Conservation (phyloP, 1,140 invertebrate genomes). For the Aradophagus sp. region DNA sequence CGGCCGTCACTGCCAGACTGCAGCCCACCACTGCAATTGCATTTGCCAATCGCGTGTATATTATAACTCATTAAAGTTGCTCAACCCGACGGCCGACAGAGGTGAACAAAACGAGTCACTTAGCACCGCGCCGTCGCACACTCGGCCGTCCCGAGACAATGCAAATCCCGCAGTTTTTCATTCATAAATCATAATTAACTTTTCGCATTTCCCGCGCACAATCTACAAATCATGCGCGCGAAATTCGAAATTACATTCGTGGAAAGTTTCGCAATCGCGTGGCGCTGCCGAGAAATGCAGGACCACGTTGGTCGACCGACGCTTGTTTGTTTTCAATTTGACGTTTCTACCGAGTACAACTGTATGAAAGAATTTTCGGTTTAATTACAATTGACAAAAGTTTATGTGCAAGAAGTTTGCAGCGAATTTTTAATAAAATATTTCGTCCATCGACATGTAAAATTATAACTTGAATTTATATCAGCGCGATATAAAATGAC, state of each 20-base stretch:
- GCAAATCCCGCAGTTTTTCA: conserved; percentile 11
- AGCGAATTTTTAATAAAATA: too few relatives aligned
- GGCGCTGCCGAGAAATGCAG: too few relatives aligned
- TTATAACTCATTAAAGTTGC: conserved; percentile 62
- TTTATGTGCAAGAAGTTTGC: too few relatives aligned
- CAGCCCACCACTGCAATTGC: conserved; percentile 43
- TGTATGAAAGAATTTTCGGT: too few relatives aligned
- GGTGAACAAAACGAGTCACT: conserved; percentile 47
- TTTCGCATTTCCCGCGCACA: conserved; percentile 12
- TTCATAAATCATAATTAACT: conserved; percentile 40
- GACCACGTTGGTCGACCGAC: too few relatives aligned
- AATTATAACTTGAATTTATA: too few relatives aligned
- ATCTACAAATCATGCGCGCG: conserved; percentile 20
- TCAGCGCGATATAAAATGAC: too few relatives aligned
- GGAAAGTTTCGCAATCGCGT: conserved; percentile 15
- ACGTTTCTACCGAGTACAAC: too few relatives aligned
- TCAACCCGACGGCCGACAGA: conserved; percentile 60
- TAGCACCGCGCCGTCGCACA: too few relatives aligned
- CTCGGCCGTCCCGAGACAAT: conserved; percentile 32
- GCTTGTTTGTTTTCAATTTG: too few relatives aligned
- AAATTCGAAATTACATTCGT: conserved; percentile 17
- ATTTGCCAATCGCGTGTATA: conserved; percentile 64
- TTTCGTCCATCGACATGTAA: too few relatives aligned
- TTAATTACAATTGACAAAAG: too few relatives aligned
- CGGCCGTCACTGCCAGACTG: conserved; percentile 51